These are phyloP conservation scores for Sclerodermus sp. DNA, from an alignment of 2,888 invertebrate species.

Conservation along the genomic window DNA sequence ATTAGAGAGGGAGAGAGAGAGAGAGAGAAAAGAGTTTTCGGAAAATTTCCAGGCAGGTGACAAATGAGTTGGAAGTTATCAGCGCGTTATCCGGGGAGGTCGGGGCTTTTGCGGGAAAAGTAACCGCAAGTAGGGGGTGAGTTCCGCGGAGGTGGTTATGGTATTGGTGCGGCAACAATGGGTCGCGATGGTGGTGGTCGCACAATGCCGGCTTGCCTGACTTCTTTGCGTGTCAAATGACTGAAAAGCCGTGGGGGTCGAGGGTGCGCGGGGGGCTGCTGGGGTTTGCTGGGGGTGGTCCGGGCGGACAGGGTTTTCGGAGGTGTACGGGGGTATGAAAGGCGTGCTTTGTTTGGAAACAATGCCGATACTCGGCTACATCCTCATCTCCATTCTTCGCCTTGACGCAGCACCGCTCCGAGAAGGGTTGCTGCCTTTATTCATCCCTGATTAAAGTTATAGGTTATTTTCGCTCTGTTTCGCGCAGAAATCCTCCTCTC, in stretches of 20 bases:
- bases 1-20: too few relatives aligned
- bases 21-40: too few relatives aligned
- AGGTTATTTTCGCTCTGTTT: constrained; percentile 45
- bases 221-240: constrained; percentile 59
- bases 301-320: constrained; percentile 24
- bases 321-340: constrained; percentile 44
- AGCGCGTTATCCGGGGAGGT: background rate
- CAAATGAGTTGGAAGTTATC: background rate
- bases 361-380: constrained; percentile 59
- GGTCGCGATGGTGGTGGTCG: constrained; percentile 36
- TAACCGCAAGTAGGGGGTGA: too few relatives aligned
- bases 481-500: constrained; percentile 30
- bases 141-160: constrained; percentile 24
- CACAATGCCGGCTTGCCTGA: constrained; percentile 53
- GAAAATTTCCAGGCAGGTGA: too few relatives aligned
- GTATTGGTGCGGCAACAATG: constrained; percentile 52
- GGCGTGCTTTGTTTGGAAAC: constrained; percentile 58
- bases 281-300: constrained; percentile 17
- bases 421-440: constrained; percentile 49
- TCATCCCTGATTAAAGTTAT: constrained; percentile 56
- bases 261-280: constrained; percentile 19
- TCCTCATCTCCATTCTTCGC: constrained; percentile 58
- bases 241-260: constrained; percentile 52
- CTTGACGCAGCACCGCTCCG: constrained; percentile 50
- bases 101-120: too few relatives aligned